phyloP scores from a whole-genome alignment of 2,888 invertebrate genomes.

The Callimorpha dominula region DNA sequence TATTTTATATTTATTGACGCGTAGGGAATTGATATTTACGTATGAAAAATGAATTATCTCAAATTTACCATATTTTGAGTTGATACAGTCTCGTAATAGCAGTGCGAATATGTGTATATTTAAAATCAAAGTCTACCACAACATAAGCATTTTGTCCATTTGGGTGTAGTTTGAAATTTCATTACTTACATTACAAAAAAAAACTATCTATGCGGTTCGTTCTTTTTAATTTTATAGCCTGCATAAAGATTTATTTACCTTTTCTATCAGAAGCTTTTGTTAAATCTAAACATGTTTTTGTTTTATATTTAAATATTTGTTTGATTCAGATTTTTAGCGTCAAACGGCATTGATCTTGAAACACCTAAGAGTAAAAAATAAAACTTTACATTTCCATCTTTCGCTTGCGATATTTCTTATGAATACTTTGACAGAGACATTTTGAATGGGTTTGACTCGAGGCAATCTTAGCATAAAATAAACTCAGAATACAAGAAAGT shows the following conservation, averaged over 20 bases:
- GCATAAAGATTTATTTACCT: background rate
- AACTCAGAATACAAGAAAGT: background rate
- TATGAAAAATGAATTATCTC: no score
- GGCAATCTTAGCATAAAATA: background rate
- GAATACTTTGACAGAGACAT: background rate
- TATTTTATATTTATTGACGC: no score
- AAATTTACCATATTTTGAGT: no score
- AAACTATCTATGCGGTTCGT: no score
- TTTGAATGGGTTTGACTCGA: background rate
- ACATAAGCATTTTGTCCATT: no score
- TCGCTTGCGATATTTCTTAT: background rate
- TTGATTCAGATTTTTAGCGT: background rate
- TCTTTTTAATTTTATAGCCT: background rate
- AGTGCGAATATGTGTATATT: no score
- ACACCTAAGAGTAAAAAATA: background rate
- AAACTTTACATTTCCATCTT: background rate
- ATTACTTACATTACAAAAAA: no score
- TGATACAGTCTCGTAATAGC: no score
- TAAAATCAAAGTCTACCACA: no score
- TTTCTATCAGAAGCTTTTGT: background rate
- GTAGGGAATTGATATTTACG: no score
- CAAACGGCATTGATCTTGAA: background rate
- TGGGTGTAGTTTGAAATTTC: no score
- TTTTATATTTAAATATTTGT: background rate
- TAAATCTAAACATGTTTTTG: conserved; percentile 1